Evolutionary conservation across 1,140 invertebrate genomes (phyloP), one percentile per base, ranked within the genome.

Genomic region (Ceratoteleas bidentatus): DNA sequence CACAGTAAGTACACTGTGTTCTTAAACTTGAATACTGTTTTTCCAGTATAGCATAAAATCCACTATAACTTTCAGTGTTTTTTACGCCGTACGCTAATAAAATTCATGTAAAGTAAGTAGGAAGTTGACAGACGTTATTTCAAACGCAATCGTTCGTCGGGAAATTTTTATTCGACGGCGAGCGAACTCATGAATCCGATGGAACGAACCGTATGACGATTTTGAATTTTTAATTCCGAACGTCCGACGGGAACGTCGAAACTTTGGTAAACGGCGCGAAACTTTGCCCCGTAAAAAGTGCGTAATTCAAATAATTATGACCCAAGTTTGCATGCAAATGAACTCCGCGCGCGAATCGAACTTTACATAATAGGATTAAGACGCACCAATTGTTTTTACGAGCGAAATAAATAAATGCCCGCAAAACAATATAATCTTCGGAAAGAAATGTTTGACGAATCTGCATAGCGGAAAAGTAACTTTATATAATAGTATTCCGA

Each of bases 401-500:
- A 58, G 49, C 50, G 40, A 64, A 69, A 70, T 70, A 72, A 72
- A 78, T 70, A 69, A 69, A 69, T 45, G 65, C n/a, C n/a, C 32
- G 15, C 43, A 15, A 57, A 81, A 65, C 52, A 73, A 74, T 54
- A 64, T 69, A 69, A 57, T 66, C 45, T 62, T 77, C 33, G 40
- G 50, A 76, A 76, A 81, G 60, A 76, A 76, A 50, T 16, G 58
- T 72, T 68, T 72, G 66, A 81, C 61, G 65, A 72, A 49, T 58
- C 52, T 43, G 49, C 4, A 32, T 40, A 45, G 52, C 38, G 24
- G 50, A 81, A 81, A 76, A 61, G 69, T 74, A 76, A 82, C 72
- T 81, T 81, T 72, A 66, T 81, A 68, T 68, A 76, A 81, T 61
- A 68, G 53, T 70, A 81, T 74, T 69, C 47, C 64, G 15, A 13